Conservation (phyloP, 2,888 invertebrate species). For the Didymodactylos carnosus region DNA sequence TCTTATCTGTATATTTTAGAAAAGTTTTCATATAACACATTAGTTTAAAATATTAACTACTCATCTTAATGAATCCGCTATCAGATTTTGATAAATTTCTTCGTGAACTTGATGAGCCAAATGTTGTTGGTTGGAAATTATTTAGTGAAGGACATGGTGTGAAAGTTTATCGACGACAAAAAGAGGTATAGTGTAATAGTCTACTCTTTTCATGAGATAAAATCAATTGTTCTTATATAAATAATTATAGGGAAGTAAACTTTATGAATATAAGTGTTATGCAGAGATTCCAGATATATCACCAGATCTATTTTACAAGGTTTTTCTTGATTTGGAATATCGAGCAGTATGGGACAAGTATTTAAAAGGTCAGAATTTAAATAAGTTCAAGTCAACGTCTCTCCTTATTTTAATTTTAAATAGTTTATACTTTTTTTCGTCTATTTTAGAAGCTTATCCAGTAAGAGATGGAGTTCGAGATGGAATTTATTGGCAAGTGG, state of each 20-base stretch:
- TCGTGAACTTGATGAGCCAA: not conserved
- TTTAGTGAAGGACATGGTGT: not conserved
- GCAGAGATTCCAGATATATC: not conserved
- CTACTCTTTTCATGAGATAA: too few species aligned
- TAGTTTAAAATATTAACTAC: too few species aligned
- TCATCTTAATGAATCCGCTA: not conserved
- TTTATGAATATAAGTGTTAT: not conserved
- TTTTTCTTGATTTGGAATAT: constrained; percentile 23
- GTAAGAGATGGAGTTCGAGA: constrained; percentile 19
- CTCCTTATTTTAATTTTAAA: not conserved
- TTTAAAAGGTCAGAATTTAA: constrained; percentile 24
- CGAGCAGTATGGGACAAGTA: constrained; percentile 29
- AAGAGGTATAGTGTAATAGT: not conserved
- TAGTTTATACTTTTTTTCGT: too few species aligned
- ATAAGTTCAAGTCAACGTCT: not conserved
- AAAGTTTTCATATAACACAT: too few species aligned
- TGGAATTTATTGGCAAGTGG: constrained; percentile 30
- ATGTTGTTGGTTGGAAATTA: not conserved
- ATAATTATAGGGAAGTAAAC: too few species aligned
- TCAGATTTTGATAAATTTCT: not conserved
- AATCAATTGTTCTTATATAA: not conserved
- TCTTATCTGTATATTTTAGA: too few species aligned
- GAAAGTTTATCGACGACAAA: not conserved
- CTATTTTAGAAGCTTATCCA: not conserved
- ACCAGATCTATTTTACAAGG: not conserved